A percentile compares a stretch with the other conserved stretches of the same genome.
Conservation (phyloP, 1,140 invertebrate genomes). For the Apis cerana region DNA sequence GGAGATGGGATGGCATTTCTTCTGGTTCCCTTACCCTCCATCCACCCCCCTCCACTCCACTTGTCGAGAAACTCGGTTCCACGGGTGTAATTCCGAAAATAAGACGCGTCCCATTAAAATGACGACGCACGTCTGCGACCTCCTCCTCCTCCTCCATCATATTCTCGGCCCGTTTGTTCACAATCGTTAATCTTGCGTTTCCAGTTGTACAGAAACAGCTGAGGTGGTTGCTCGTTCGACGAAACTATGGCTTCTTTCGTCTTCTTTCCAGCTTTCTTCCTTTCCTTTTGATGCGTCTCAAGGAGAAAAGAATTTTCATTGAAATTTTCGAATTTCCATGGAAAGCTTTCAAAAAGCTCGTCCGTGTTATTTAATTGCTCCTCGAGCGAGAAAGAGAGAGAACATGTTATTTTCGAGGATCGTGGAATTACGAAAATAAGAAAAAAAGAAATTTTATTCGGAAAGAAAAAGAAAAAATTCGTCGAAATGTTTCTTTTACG, state of each 20-base stretch:
- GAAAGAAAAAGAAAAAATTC: neutral
- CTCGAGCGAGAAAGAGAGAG: no score
- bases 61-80: constrained; percentile 39
- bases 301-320: no score
- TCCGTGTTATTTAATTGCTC: no score
- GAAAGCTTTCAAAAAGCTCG: no score
- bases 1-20: constrained; percentile 39
- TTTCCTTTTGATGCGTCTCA: no score
- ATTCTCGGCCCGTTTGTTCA: no score
- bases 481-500: neutral
- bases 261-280: no score
- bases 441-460: neutral
- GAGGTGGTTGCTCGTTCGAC: constrained; percentile 23
- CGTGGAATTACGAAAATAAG: neutral
- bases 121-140: constrained; percentile 51
- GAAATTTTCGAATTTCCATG: no score
- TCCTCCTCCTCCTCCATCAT: no score
- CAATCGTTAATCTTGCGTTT: constrained; percentile 58
- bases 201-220: constrained; percentile 30
- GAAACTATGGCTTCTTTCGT: neutral
- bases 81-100: constrained; percentile 56
- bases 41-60: neutral
- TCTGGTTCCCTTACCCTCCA: neutral
- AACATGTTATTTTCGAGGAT: neutral
- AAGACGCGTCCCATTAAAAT: constrained; percentile 62